A percentile compares a stretch with the other conserved stretches of the same genome.
Evolutionary conservation across 2,797 vertebrate species (phyloP).

Genomic region (Rachycentron canadum): DNA sequence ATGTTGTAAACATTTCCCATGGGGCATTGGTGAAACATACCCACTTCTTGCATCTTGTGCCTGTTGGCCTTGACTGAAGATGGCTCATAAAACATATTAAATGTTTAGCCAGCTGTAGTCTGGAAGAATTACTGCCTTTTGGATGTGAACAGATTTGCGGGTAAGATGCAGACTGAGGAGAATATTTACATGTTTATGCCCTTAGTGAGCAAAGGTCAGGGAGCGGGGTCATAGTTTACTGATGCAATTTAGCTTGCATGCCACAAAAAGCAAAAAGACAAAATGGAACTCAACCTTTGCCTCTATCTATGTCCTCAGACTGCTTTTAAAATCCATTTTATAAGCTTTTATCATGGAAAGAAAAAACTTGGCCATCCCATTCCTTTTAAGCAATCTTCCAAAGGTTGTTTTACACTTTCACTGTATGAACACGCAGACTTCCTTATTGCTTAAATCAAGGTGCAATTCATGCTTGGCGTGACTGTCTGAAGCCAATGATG

Average conservation of each 20-base stretch:
- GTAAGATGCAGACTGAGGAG: conserved; percentile 18
- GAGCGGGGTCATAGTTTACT: conserved; percentile 29
- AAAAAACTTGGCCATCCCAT: background rate
- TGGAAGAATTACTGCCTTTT: conserved; percentile 39
- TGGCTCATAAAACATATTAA: conserved; percentile 54
- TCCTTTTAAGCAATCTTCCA: background rate
- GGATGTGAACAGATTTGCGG: conserved; percentile 42
- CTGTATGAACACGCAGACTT: background rate
- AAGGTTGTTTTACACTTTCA: conserved; percentile 15
- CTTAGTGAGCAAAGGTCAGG: conserved; percentile 57
- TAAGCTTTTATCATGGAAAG: conserved; percentile 15
- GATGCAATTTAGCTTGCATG: conserved; percentile 38
- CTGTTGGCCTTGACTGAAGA: conserved; percentile 49
- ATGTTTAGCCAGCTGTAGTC: conserved; percentile 56
- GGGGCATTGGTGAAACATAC: conserved; percentile 14
- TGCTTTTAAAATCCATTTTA: conserved; percentile 29
- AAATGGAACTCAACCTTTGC: conserved; percentile 24
- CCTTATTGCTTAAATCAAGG: conserved; percentile 31
- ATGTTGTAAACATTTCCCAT: conserved; percentile 17
- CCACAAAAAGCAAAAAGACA: conserved; percentile 26
- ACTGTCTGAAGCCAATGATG: conserved; percentile 10
- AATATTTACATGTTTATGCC: conserved; percentile 54
- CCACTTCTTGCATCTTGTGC: conserved; percentile 36
- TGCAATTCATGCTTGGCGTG: background rate
- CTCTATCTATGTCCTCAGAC: background rate